Evolutionary conservation across 1,140 invertebrate species (phyloP).

Genomic region (Colletes gigas): DNA sequence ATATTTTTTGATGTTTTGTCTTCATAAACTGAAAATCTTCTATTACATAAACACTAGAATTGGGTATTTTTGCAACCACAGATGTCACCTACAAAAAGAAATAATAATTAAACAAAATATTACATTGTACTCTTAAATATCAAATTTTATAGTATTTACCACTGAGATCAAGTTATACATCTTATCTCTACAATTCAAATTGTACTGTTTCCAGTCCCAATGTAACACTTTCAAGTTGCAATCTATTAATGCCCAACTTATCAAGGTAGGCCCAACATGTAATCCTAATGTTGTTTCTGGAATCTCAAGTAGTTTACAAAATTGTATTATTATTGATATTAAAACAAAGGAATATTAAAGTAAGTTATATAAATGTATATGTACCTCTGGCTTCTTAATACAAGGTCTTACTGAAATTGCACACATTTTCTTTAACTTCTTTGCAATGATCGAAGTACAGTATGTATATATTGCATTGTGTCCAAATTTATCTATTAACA

Average conservation of each 20-base stretch:
- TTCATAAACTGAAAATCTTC: not conserved
- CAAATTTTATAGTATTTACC: slow-evolving; percentile 27
- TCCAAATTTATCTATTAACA: not conserved
- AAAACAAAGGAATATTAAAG: not conserved
- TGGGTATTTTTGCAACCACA: slow-evolving; percentile 20
- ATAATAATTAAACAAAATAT: not conserved
- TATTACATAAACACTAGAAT: slow-evolving; percentile 29
- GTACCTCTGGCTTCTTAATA: not conserved
- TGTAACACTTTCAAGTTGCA: slow-evolving; percentile 24
- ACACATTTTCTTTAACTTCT: not conserved
- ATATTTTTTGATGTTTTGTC: accelerated
- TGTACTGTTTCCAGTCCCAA: not conserved
- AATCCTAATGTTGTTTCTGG: slow-evolving; percentile 25
- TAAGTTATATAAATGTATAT: not conserved
- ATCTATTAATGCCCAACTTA: slow-evolving; percentile 43
- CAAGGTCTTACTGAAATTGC: not conserved
- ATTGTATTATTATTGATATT: not conserved
- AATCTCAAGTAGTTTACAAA: slow-evolving; percentile 1
- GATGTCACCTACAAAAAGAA: slow-evolving; percentile 14
- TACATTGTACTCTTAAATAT: not conserved
- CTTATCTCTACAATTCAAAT: not conserved
- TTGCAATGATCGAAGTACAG: slow-evolving; percentile 7
- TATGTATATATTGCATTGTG: not conserved
- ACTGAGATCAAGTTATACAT: slow-evolving; percentile 6
- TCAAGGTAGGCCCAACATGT: slow-evolving; percentile 13